Percentiles rank a stretch among this genome's conserved stretches.
These are phyloP conservation scores for Tympanoctomys barrerae DNA, from an alignment of 2,797 vertebrate species.

Conservation along the genomic window DNA sequence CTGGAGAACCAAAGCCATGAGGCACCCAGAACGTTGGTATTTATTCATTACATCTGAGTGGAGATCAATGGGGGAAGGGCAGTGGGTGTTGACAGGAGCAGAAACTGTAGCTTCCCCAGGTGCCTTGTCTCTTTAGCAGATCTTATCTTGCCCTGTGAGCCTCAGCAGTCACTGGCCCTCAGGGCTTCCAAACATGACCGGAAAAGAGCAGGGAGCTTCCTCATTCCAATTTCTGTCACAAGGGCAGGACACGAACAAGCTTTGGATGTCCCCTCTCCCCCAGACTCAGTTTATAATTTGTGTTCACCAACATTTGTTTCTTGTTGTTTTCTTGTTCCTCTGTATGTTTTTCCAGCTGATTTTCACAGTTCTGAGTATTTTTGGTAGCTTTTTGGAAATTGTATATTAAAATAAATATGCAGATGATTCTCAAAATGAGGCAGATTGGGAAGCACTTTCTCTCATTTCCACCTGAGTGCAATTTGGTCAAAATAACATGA, in stretches of 20 bases:
- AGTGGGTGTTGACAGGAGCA: not conserved
- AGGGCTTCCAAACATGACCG: not conserved
- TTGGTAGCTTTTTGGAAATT: not conserved
- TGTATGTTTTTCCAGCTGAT: not conserved
- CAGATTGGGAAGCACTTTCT: not conserved
- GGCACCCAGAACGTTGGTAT: not conserved
- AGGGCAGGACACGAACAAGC: not conserved
- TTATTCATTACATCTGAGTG: not conserved
- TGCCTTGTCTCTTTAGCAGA: not conserved
- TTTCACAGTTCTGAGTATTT: not conserved
- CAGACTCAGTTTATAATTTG: not conserved
- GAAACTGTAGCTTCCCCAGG: too few relatives aligned
- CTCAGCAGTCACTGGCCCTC: not conserved
- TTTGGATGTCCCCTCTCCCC: not conserved
- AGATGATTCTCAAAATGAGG: not conserved
- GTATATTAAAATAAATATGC: slow-evolving; percentile 6
- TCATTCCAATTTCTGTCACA: not conserved
- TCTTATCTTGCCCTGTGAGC: not conserved
- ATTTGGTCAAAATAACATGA: not conserved
- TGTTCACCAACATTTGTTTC: not conserved
- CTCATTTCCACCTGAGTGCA: not conserved
- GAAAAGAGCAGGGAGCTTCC: not conserved
- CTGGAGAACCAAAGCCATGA: not conserved
- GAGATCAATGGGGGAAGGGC: not conserved
- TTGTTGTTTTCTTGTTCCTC: not conserved